Base-by-base conservation (phyloP, 2,797 vertebrate species). In the Bovichtus diacanthus region DNA sequence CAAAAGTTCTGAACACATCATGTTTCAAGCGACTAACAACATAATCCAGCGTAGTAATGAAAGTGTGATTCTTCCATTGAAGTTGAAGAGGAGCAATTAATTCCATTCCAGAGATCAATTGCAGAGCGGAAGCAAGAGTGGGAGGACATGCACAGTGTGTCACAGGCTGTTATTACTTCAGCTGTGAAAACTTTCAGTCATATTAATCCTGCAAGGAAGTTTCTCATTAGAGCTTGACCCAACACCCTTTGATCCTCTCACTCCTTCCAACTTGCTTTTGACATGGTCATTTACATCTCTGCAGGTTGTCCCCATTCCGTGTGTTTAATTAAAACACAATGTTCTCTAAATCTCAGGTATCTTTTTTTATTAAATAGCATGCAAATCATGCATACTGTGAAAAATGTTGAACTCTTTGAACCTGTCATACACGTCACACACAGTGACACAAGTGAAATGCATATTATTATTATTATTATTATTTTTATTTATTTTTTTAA, bases 211-310 rank as follows among this genome's bases (percentile, higher is more conserved):
- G 47, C 59, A 58, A 55, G 55, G 53, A 70, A 81, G 66, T 29
- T 63, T 59, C 84, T 90, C 72, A 76, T 89, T 89, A 89, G 31
- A 84, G 53, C 53, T 59, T 84, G 76, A 85, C 78, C 74, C 76
- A 29, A 31, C 74, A 23, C 51, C 31, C 65, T 87, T 64, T 86
- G 78, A 72, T 88, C 63, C 76, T 47, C 50, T 54, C 74, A 7
- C 23, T 50, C 12, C 61, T 21, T 31, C 39, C 41, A 6, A 50
- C 29, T 47, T 55, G 18, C 8, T 38, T 70, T 19, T 58, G 53
- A 86, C 36, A 38, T 50, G 47, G 9, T 46, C 25, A 53, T 56
- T 16, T 10, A 5, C 66, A 21, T 80, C 41, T 4, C 70, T 49
- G 67, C 70, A 55, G 71, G 74, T 75, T 62, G 61, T 23, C 67